A percentile compares a stretch with the other conserved stretches of the same genome.
These are phyloP conservation scores for Chrysemys picta DNA, from an alignment of 2,113 vertebrate species.

Conservation along the genomic window DNA sequence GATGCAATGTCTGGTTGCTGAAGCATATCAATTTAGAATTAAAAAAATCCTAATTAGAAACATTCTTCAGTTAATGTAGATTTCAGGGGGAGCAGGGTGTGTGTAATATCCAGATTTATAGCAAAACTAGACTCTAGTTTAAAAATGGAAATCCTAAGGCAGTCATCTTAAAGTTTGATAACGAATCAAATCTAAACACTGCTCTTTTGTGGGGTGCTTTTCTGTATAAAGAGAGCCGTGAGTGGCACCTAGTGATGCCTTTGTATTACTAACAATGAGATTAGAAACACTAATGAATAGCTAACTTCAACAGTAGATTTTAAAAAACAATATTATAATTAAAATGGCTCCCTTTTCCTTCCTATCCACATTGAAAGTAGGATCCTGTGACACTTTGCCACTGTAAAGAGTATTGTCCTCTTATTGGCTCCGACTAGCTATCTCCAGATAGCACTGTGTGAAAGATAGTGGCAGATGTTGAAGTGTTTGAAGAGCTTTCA, in stretches of 20 bases:
- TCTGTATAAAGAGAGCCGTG: neutral
- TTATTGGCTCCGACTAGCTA: neutral
- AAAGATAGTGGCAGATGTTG: neutral
- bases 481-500: neutral
- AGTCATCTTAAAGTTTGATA: neutral
- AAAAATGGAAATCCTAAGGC: neutral
- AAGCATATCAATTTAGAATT: neutral
- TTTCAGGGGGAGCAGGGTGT: neutral
- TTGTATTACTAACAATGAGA: neutral
- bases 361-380: neutral
- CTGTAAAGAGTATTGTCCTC: neutral
- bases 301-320: neutral
- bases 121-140: neutral
- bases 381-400: neutral
- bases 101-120: neutral
- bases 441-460: neutral
- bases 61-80: neutral
- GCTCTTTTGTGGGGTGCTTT: neutral
- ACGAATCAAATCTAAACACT: neutral
- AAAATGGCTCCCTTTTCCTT: neutral
- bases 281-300: neutral
- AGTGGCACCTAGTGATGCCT: neutral
- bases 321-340: neutral
- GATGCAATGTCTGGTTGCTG: neutral
- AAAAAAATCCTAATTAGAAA: neutral